Base-by-base conservation (phyloP, 2,113 vertebrate species). In the Vimba vimba region DNA sequence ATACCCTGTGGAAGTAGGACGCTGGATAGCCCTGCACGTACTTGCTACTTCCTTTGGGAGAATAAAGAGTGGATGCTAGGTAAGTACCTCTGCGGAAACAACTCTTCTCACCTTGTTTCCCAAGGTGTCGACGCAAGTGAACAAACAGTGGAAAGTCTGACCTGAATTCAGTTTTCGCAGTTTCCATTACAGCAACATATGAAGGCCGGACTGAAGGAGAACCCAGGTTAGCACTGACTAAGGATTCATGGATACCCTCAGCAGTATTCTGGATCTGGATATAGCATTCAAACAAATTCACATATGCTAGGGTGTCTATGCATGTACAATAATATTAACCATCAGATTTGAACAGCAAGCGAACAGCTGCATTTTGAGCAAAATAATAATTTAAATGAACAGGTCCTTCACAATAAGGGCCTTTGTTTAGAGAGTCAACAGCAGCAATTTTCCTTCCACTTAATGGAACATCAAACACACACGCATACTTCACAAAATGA, bases 1-100 rank as follows among this genome's bases (percentile, higher is more conserved):
- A 71, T 80, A 84, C 84, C 30, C 52, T 7, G 62, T 21, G 43
- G 55, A 85, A 88, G 84, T 88, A 88, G 66, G 83, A 82, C 76
- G 64, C 84, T 69, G 59, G 55, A 30, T 68, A 82, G 25, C 60
- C 39, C 25, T 57, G 76, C 50, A 47, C 36, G 12, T 36, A 83
- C 76, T 69, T 73, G 74, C 74, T 71, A 57, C 39, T 55, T 69
- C 79, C 62, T 82, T 45, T 52, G 60, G 80, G 55, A 81, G n/a
- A 71, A 55, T 9, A 55, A 68, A 19, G 47, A 57, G 62, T 57
- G 50, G 43, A 68, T 23, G 13, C 60, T 59, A 33, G 11, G 85
- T 73, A 45, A 86, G 80, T 59, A 59, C 50, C 68, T 73, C 36
- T 59, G 39, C 0, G 7, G 79, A 74, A 82, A 82, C 55, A 71